Percentiles rank a stretch among this genome's conserved stretches.
phyloP scores from a whole-genome alignment of 2,797 vertebrate genomes.

The Protosalanx chinensis region DNA sequence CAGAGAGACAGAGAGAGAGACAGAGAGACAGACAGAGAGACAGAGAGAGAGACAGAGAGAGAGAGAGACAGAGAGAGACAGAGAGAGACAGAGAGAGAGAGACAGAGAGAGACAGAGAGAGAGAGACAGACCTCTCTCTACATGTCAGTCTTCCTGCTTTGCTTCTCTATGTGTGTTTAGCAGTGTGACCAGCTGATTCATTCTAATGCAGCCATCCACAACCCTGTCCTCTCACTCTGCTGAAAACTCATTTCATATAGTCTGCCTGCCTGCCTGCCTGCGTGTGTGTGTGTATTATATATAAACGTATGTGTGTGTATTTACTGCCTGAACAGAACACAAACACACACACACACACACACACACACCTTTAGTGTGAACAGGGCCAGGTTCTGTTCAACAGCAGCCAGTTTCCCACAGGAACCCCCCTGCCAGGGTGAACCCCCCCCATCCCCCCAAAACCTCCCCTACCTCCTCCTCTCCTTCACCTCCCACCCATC shows the following conservation, averaged over 20 bases:
- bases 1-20: too few species aligned
- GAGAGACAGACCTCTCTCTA: too few species aligned
- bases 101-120: too few species aligned
- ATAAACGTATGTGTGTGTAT: conserved; percentile 23
- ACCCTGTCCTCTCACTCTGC: conserved; percentile 38
- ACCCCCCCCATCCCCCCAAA: background rate
- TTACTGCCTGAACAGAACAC: conserved; percentile 24
- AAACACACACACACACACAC: conserved; percentile 22
- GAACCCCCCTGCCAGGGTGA: background rate
- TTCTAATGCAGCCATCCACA: conserved; percentile 62
- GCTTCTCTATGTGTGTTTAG: conserved; percentile 26
- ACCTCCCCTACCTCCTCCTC: background rate
- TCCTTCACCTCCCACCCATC: conserved; percentile 26
- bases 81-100: too few species aligned
- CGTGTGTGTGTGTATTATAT: conserved; percentile 11
- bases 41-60: too few species aligned
- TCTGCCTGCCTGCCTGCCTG: conserved; percentile 24
- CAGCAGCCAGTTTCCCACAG: background rate
- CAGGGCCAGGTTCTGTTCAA: conserved; percentile 36
- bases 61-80: too few species aligned
- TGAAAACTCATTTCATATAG: conserved; percentile 58
- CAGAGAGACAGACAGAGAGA: too few species aligned
- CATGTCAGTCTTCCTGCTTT: conserved; percentile 27
- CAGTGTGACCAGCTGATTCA: conserved; percentile 67
- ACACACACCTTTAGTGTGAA: conserved; percentile 17